These are phyloP conservation scores for Leptobrachium leishanense DNA, from an alignment of 2,113 vertebrate genomes.

Conservation along the genomic window DNA sequence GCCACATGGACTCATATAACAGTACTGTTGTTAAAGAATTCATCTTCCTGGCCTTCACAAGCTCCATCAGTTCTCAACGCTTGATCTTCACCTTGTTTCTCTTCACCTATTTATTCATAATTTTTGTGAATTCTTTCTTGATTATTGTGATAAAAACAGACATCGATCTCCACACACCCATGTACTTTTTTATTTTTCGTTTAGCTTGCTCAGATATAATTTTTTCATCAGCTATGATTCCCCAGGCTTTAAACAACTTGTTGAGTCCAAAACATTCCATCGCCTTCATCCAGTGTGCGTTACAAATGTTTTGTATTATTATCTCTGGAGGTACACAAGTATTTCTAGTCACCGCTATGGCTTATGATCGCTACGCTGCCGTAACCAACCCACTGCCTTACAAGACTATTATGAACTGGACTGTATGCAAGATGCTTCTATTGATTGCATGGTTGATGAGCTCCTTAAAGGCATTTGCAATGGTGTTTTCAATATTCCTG, in stretches of 20 bases:
- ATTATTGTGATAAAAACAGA: constrained; percentile 44
- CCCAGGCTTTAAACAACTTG: constrained; percentile 51
- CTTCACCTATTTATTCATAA: constrained; percentile 43
- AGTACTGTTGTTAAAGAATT: constrained; percentile 37
- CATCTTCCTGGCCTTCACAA: constrained; percentile 54
- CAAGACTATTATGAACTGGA: constrained; percentile 47
- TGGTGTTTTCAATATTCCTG: constrained; percentile 14
- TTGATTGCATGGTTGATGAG: constrained; percentile 35
- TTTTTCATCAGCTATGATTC: constrained; percentile 54
- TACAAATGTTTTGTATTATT: constrained; percentile 54
- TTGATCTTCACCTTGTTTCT: constrained; percentile 50
- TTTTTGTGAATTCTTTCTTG: constrained; percentile 52
- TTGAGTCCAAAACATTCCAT: constrained; percentile 41
- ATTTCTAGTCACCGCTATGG: constrained; percentile 56
- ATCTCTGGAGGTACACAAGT: constrained; percentile 53
- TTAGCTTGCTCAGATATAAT: constrained; percentile 54
- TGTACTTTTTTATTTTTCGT: constrained; percentile 56
- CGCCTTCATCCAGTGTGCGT: constrained; percentile 49
- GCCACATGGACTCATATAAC: constrained; percentile 6
- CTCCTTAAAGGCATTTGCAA: constrained; percentile 47
- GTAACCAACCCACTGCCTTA: constrained; percentile 54
- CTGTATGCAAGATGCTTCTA: constrained; percentile 44
- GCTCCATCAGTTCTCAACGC: not conserved
- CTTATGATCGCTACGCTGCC: constrained; percentile 54
- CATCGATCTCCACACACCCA: constrained; percentile 50